These are phyloP conservation scores for Psittacara wagleri DNA, from an alignment of 2,113 vertebrate species.

Conservation along the genomic window DNA sequence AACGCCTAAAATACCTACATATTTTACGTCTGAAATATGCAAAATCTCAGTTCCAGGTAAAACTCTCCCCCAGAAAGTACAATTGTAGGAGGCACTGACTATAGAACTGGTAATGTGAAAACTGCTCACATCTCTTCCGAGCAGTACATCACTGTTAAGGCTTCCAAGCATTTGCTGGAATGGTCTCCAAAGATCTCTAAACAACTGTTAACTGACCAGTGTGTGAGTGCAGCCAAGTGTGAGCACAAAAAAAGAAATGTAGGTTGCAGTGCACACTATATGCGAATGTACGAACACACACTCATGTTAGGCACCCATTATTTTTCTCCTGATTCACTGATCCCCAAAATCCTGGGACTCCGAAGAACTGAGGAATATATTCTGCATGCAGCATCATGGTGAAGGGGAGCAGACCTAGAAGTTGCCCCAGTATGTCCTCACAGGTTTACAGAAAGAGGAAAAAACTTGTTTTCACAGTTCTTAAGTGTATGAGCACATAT, in stretches of 20 bases:
- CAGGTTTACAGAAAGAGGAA: not conserved
- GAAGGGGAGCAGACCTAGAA: not conserved
- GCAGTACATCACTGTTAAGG: not conserved
- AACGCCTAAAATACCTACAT: not conserved
- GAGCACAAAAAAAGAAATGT: not conserved
- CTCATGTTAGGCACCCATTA: not conserved
- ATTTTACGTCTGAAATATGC: not conserved
- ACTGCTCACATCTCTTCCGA: not conserved
- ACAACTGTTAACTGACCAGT: not conserved
- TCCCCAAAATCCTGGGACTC: not conserved
- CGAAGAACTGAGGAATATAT: not conserved
- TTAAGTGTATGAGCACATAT: not conserved
- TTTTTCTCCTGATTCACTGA: not conserved
- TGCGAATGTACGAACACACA: not conserved
- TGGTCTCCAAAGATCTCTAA: not conserved
- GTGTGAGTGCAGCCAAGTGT: rapidly evolving
- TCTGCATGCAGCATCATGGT: not conserved
- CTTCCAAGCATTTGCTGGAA: not conserved
- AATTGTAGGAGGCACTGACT: not conserved
- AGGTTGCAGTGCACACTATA: not conserved
- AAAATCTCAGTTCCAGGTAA: not conserved
- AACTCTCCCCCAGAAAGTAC: not conserved
- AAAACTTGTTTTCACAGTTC: not conserved
- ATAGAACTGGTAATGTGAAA: not conserved
- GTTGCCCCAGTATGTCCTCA: not conserved